These are phyloP conservation scores for Plebejus argus DNA, from an alignment of 2,888 invertebrate genomes.

Conservation along the genomic window DNA sequence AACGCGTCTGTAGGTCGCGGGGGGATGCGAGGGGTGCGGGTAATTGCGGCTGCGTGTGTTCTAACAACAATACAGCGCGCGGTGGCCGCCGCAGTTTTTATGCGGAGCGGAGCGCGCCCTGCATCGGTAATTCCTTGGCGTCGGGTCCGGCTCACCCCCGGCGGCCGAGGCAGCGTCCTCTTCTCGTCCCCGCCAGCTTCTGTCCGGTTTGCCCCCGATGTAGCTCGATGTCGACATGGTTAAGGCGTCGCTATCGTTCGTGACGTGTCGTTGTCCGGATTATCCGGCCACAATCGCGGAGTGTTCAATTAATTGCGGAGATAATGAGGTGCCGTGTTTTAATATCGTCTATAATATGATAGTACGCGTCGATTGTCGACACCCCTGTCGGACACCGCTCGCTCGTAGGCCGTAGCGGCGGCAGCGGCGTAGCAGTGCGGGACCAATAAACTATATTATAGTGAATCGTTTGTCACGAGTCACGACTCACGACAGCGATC, in stretches of 20 bases:
- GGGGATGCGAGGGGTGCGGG: background rate
- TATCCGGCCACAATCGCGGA: background rate
- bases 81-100: background rate
- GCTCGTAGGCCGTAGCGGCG: too few species aligned
- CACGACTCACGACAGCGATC: too few species aligned
- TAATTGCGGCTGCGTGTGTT: slow-evolving; percentile 2
- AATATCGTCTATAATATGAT: background rate
- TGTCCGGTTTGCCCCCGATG: background rate
- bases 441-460: too few species aligned
- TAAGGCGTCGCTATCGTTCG: background rate
- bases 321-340: background rate
- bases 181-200: background rate
- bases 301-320: background rate
- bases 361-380: background rate
- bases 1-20: background rate
- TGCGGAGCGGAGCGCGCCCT: background rate
- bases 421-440: too few species aligned
- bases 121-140: background rate
- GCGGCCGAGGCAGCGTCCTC: background rate
- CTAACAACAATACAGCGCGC: background rate
- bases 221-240: background rate
- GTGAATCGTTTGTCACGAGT: too few species aligned
- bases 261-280: background rate
- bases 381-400: background rate
- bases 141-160: background rate